Evolutionary conservation across 1,140 invertebrate species (phyloP).

Genomic region (Zaprionus vittiger): DNA sequence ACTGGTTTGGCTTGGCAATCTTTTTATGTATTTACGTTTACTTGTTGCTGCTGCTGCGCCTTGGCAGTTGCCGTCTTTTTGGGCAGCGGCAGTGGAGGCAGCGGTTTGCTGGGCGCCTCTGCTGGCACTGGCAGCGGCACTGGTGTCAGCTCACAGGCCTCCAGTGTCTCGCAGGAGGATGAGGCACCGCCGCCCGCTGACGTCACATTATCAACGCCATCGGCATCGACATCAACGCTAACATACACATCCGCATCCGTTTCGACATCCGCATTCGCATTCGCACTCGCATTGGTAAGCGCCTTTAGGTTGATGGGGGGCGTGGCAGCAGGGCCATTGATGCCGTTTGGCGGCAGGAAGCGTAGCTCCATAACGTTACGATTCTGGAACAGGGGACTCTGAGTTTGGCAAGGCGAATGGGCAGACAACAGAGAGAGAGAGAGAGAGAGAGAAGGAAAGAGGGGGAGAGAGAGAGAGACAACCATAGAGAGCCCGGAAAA

Average conservation of each 20-base stretch:
- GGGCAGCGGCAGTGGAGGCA: constrained; percentile 73
- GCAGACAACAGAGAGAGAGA: constrained; percentile 21
- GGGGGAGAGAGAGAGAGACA: constrained; percentile 2
- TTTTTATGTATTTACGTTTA: constrained; percentile 53
- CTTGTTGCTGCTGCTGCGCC: constrained; percentile 46
- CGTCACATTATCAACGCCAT: constrained; percentile 8
- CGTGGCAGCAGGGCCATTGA: not conserved
- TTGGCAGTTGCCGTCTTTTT: constrained; percentile 50
- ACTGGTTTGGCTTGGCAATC: constrained; percentile 50
- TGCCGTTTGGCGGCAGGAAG: constrained; percentile 67
- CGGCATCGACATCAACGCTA: constrained; percentile 14
- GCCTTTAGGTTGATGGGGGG: constrained; percentile 9
- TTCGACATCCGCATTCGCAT: not conserved
- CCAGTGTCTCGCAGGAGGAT: constrained; percentile 79
- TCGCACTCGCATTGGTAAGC: constrained; percentile 14
- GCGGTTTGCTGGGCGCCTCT: constrained; percentile 70
- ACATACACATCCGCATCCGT: constrained; percentile 1
- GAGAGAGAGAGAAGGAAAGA: not conserved
- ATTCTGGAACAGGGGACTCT: constrained; percentile 81
- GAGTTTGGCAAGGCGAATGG: constrained; percentile 52
- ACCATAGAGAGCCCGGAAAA: not conserved
- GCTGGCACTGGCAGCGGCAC: constrained; percentile 13
- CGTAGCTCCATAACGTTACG: constrained; percentile 84
- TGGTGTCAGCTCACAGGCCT: constrained; percentile 63
- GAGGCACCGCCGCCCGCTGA: constrained; percentile 51